phyloP scores from a whole-genome alignment of 2,113 vertebrate species.

The Lasiurus borealis region DNA sequence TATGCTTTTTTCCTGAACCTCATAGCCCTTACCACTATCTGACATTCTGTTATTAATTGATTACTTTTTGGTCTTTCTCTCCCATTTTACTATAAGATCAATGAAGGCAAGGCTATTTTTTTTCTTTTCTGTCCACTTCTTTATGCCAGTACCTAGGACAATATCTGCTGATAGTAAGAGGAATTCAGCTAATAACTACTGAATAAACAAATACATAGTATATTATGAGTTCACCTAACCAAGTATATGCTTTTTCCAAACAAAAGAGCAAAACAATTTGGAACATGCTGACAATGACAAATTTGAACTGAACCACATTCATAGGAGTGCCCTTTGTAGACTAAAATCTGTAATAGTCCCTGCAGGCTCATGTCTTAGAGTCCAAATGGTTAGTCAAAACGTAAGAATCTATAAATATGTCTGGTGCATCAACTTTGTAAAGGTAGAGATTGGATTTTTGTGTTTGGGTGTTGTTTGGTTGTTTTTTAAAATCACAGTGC shows the following conservation, averaged over 20 bases:
- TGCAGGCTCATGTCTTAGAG: not conserved
- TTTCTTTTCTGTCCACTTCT: not conserved
- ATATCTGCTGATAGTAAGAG: not conserved
- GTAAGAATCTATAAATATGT: not conserved
- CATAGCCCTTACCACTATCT: not conserved
- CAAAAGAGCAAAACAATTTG: conserved; percentile 17
- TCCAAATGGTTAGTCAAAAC: not conserved
- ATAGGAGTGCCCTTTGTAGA: not conserved
- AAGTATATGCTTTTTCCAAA: conserved; percentile 4
- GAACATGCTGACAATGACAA: not conserved
- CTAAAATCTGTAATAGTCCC: not conserved
- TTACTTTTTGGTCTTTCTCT: not conserved
- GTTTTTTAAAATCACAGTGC: not conserved
- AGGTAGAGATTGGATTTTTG: not conserved
- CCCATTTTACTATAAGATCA: not conserved
- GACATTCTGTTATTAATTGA: not conserved
- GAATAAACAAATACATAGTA: not conserved
- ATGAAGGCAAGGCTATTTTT: not conserved
- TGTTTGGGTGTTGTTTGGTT: not conserved
- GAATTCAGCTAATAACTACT: not conserved
- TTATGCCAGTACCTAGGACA: not conserved
- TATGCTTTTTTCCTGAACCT: not conserved
- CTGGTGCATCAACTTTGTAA: not conserved
- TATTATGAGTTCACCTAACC: not conserved
- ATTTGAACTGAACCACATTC: not conserved